Evolutionary conservation across 2,113 vertebrate genomes (phyloP).

Genomic region (Synodontis membranacea): DNA sequence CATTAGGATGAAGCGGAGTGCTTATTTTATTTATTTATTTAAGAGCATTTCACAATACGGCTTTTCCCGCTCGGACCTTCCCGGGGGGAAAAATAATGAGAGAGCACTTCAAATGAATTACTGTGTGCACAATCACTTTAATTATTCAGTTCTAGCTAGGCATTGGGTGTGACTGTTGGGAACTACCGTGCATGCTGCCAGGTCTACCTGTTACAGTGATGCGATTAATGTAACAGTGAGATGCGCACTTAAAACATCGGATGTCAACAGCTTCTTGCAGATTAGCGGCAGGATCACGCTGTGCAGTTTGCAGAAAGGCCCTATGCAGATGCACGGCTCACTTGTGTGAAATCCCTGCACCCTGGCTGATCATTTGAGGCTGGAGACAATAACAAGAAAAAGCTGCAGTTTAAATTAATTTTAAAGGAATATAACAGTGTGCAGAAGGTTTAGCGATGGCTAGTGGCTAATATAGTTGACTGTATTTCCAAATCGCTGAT

Average conservation of each 20-base stretch:
- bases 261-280: slow-evolving; percentile 41
- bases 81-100: slow-evolving; percentile 55
- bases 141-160: slow-evolving; percentile 61
- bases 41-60: slow-evolving; percentile 41
- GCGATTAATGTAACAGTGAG: slow-evolving; percentile 45
- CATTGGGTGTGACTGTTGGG: slow-evolving; percentile 60
- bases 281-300: slow-evolving; percentile 9
- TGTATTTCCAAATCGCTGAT: slow-evolving; percentile 4
- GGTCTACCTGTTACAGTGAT: slow-evolving; percentile 48
- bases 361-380: slow-evolving; percentile 26
- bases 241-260: slow-evolving; percentile 40
- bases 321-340: slow-evolving; percentile 22
- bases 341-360: slow-evolving; percentile 20
- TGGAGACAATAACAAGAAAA: slow-evolving; percentile 31
- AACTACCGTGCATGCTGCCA: slow-evolving; percentile 43
- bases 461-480: slow-evolving; percentile 16
- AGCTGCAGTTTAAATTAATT: slow-evolving; percentile 51
- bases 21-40: slow-evolving; percentile 57
- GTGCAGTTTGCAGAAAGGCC: slow-evolving; percentile 20
- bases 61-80: slow-evolving; percentile 57
- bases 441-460: background rate
- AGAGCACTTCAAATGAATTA: slow-evolving; percentile 62
- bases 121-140: slow-evolving; percentile 56
- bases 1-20: slow-evolving; percentile 47
- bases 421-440: slow-evolving; percentile 39